Evolutionary conservation across 2,113 vertebrate genomes (phyloP).

Genomic region (Irena cyanogastra): DNA sequence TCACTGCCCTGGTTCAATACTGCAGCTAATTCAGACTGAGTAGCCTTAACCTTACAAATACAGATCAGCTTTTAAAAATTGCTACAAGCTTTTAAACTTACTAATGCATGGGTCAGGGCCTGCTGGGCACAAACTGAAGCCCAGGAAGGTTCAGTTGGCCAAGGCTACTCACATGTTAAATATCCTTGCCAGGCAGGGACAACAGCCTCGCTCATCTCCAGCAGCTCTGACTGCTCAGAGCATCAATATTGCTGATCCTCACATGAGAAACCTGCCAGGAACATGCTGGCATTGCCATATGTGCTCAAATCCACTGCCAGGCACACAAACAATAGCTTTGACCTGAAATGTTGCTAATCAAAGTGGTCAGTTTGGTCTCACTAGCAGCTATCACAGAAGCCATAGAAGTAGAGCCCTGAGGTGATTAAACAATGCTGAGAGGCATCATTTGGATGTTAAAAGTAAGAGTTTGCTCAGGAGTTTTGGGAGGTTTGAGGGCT

Average conservation of each 20-base stretch:
- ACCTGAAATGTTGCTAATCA: neutral
- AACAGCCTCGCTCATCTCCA: neutral
- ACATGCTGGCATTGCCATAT: neutral
- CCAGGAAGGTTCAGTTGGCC: neutral
- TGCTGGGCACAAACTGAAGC: neutral
- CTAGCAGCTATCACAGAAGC: fast-evolving
- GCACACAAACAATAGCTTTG: neutral
- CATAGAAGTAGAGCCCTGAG: fast-evolving
- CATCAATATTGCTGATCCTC: neutral
- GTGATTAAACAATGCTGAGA: neutral
- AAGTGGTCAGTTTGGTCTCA: neutral
- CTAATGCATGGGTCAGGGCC: neutral
- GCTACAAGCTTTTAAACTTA: neutral
- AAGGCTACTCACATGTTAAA: neutral
- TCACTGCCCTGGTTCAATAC: neutral
- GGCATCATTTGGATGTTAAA: neutral
- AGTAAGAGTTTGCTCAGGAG: neutral
- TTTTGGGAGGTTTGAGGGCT: neutral
- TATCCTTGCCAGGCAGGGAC: neutral
- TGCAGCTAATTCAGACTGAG: neutral
- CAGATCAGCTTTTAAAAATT: neutral
- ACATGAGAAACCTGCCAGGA: neutral
- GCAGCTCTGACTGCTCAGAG: neutral
- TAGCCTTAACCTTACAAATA: neutral
- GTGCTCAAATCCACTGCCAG: neutral